These are phyloP conservation scores for Psittacula derbiana DNA, from an alignment of 2,797 vertebrate species.

Conservation along the genomic window DNA sequence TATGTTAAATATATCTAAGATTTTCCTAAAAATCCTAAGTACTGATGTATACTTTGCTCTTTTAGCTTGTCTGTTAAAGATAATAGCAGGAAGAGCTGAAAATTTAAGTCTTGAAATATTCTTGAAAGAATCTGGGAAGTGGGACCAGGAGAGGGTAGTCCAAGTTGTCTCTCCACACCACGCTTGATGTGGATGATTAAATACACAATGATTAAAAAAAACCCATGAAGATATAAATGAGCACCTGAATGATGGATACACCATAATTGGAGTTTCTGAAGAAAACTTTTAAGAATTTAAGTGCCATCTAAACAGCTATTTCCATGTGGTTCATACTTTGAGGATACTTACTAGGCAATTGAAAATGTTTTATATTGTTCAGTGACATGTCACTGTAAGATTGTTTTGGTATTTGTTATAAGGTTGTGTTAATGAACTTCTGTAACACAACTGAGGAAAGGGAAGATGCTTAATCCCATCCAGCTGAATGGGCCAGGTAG, in stretches of 20 bases:
- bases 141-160: background rate
- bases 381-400: background rate
- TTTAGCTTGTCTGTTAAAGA: background rate
- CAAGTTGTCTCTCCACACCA: background rate
- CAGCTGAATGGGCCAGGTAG: background rate
- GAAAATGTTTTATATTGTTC: background rate
- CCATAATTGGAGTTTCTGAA: background rate
- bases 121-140: background rate
- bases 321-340: background rate
- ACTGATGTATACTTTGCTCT: background rate
- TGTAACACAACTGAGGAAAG: background rate
- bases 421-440: background rate
- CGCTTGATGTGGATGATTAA: background rate
- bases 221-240: background rate
- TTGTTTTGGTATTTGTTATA: background rate
- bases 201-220: background rate
- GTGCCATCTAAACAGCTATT: background rate
- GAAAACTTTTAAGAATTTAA: background rate
- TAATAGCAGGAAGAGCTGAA: background rate
- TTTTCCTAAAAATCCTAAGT: background rate
- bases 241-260: background rate
- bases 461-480: background rate
- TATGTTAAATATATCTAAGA: background rate
- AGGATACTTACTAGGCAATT: background rate
- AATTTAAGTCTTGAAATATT: background rate